Evolutionary conservation across 1,140 invertebrate genomes (phyloP).

Genomic region (Brachionus angularis): DNA sequence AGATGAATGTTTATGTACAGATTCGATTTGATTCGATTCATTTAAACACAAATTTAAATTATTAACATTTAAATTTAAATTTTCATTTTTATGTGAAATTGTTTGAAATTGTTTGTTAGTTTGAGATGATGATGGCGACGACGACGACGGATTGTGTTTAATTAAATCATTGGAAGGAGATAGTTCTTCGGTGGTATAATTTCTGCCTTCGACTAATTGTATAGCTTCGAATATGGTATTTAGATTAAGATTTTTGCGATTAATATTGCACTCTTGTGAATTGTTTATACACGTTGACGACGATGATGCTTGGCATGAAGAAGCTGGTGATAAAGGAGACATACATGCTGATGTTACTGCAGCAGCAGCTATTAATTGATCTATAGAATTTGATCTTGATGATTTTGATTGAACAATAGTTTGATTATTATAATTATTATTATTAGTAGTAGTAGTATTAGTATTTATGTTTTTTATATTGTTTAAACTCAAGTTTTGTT

Average conservation of each 20-base stretch:
- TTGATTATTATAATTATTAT: no score
- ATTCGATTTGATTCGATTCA: neutral
- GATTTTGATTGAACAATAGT: neutral
- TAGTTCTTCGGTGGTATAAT: no score
- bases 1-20: no score
- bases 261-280: slow-evolving; percentile 54
- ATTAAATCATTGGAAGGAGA: no score
- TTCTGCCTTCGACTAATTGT: slow-evolving; percentile 78
- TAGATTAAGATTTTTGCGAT: slow-evolving; percentile 64
- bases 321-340: slow-evolving; percentile 67
- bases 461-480: no score
- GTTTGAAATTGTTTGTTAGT: no score
- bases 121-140: no score
- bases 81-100: no score
- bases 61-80: no score
- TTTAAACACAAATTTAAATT: neutral
- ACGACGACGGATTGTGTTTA: no score
- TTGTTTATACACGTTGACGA: slow-evolving; percentile 60
- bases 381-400: slow-evolving; percentile 11
- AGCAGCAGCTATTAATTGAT: slow-evolving; percentile 33
- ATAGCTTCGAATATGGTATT: slow-evolving; percentile 97
- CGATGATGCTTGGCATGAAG: slow-evolving; percentile 60
- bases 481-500: no score
- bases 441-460: no score
- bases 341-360: slow-evolving; percentile 67